These are phyloP conservation scores for Lasioglossum pauxillum DNA, from an alignment of 2,888 invertebrate genomes.

Conservation along the genomic window DNA sequence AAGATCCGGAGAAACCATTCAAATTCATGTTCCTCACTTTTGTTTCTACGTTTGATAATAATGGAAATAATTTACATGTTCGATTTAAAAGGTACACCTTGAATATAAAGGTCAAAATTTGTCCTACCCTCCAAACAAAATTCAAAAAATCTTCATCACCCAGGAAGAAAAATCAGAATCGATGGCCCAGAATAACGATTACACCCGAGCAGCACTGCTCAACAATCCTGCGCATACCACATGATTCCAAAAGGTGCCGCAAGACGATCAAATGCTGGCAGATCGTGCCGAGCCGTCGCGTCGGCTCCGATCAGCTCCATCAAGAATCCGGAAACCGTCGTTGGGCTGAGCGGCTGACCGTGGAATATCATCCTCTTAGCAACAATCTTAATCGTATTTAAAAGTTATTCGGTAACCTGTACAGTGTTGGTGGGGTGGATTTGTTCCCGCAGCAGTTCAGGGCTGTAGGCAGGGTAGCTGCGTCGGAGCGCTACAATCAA, in stretches of 20 bases:
- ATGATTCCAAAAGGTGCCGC: background rate
- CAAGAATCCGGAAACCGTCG: constrained; percentile 6
- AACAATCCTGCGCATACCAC: background rate
- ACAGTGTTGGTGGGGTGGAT: background rate
- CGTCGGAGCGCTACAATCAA: constrained; percentile 64
- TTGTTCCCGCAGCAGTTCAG: background rate
- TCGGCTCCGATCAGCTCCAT: background rate
- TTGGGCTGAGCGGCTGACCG: constrained; percentile 9
- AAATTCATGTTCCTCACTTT: too few species aligned
- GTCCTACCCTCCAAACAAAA: too few species aligned
- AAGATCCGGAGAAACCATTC: too few species aligned
- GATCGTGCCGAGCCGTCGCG: constrained; percentile 21
- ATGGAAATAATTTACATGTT: too few species aligned
- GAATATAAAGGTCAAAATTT: too few species aligned
- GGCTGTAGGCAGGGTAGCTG: background rate
- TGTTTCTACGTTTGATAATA: too few species aligned
- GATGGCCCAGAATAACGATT: background rate
- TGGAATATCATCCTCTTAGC: constrained; percentile 73
- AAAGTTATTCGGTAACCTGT: constrained; percentile 66
- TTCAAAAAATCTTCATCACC: background rate
- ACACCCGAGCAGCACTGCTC: background rate
- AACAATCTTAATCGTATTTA: constrained; percentile 75
- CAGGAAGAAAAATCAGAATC: background rate
- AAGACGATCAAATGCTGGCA: background rate
- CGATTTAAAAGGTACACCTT: too few species aligned